Base-by-base conservation (phyloP, 2,888 invertebrate genomes). In the Noctua janthina region DNA sequence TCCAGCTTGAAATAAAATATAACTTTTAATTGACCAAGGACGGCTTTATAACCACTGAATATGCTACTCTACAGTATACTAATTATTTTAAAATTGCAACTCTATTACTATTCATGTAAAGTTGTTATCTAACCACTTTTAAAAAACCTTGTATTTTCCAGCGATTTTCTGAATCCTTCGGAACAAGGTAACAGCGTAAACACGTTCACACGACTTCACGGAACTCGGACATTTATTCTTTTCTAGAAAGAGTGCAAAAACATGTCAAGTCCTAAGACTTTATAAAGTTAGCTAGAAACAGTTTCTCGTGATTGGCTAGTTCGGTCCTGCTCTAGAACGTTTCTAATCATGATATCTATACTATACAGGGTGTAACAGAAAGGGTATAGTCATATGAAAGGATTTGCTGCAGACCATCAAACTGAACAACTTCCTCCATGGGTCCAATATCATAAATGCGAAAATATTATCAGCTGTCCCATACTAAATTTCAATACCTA, bases 171-270 rank as follows among this genome's bases (percentile, higher is more conserved):
- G 11, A 56, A 29, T 80, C 56, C 56, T 59, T 54, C 0, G 23
- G 66, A 39, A 23, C 13, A 5, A 56, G 49, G 29, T 73, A 29
- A 72, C 35, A 66, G 46, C 3, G 11, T 56, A 49, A 67, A 73
- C 39, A 51, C 39, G 49, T 80, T 56, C 39, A 49, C 39, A 67
- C 67, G 56, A 67, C 39, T 67, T 73, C 49, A 29, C 17, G 39
- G 20, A 73, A 43, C 49, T 43, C 49, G n/a, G 23, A 11, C 29
- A 73, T 56, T 81, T 35, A 51, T 74, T 20, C 0, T 67, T 67
- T 67, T 80, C 74, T 46, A 56, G 71, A 35, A 80, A 66, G 7
- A 62, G n/a, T 71, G 80, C 35, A 71, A 80, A 64, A 80, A 71
- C 35, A 80, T 20, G 62, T 64, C 51, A 54, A 35, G 43, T 51